These are phyloP conservation scores for Nomada fucata DNA, from an alignment of 2,888 invertebrate species.

Conservation along the genomic window DNA sequence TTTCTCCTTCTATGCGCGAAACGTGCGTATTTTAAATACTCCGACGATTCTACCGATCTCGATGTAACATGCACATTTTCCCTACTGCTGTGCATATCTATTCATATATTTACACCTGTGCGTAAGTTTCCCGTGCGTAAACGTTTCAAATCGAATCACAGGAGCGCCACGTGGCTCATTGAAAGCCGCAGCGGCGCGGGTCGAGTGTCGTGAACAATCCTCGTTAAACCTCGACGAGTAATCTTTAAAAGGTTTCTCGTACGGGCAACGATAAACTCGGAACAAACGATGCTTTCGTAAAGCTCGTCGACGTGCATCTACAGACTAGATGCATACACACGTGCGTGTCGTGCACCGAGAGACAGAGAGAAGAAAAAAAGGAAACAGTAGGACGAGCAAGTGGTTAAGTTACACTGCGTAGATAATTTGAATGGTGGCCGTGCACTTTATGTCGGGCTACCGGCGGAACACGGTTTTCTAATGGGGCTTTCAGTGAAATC, in stretches of 20 bases:
- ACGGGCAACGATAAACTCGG: constrained; percentile 15
- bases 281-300: background rate
- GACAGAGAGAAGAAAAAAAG: background rate
- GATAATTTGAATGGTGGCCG: constrained; percentile 7
- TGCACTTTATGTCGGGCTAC: constrained; percentile 38
- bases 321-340: background rate
- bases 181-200: constrained; percentile 23
- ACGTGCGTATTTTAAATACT: too few relatives aligned
- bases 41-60: too few relatives aligned
- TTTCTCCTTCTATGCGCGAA: too few relatives aligned
- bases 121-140: background rate
- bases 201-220: constrained; percentile 47
- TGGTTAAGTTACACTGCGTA: background rate
- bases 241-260: constrained; percentile 35
- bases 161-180: constrained; percentile 23
- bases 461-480: constrained; percentile 19
- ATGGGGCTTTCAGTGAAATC: constrained; percentile 13
- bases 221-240: constrained; percentile 30
- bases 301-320: background rate
- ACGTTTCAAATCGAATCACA: constrained; percentile 41
- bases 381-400: background rate
- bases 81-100: too few relatives aligned
- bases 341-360: too few relatives aligned
- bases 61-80: too few relatives aligned
- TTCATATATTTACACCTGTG: too few relatives aligned